Conservation (phyloP, 2,113 vertebrate genomes). For the Hiodon tergisus region DNA sequence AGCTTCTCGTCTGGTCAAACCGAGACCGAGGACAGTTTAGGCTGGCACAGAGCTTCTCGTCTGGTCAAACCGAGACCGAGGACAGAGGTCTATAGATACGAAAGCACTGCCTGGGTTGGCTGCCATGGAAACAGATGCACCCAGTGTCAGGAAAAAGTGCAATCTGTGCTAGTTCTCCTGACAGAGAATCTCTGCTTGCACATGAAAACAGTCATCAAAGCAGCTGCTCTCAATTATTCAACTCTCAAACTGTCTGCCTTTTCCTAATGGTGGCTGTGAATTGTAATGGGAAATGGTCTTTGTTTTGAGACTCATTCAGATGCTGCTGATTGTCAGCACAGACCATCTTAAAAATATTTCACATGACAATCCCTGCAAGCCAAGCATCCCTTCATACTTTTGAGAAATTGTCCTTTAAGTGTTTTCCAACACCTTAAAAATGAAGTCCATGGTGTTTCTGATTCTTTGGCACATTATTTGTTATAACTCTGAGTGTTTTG, state of each 20-base stretch:
- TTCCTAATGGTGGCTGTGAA: not conserved
- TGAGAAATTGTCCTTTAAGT: too few species aligned
- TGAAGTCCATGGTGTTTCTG: too few species aligned
- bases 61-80: not conserved
- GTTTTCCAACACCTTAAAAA: too few species aligned
- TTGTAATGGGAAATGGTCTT: not conserved
- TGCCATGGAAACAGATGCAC: slow-evolving; percentile 41
- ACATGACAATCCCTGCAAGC: too few species aligned
- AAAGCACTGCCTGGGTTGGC: slow-evolving; percentile 21
- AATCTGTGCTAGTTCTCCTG: slow-evolving; percentile 21
- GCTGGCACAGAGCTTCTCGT: slow-evolving; percentile 14
- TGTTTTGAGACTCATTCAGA: not conserved
- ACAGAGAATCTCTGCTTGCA: slow-evolving; percentile 20
- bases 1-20: slow-evolving; percentile 3
- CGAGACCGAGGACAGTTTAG: too few species aligned
- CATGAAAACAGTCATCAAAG: slow-evolving; percentile 33
- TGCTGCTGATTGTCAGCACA: too few species aligned
- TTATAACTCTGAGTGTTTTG: too few species aligned
- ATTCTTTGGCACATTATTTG: too few species aligned
- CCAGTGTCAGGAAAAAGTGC: slow-evolving; percentile 11
- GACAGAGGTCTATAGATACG: slow-evolving; percentile 15
- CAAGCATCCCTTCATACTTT: too few species aligned
- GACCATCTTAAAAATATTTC: too few species aligned
- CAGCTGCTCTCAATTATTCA: slow-evolving; percentile 30
- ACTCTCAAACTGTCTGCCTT: slow-evolving; percentile 24